Base-by-base conservation (phyloP, 2,797 vertebrate genomes). In the Alectoris magna region DNA sequence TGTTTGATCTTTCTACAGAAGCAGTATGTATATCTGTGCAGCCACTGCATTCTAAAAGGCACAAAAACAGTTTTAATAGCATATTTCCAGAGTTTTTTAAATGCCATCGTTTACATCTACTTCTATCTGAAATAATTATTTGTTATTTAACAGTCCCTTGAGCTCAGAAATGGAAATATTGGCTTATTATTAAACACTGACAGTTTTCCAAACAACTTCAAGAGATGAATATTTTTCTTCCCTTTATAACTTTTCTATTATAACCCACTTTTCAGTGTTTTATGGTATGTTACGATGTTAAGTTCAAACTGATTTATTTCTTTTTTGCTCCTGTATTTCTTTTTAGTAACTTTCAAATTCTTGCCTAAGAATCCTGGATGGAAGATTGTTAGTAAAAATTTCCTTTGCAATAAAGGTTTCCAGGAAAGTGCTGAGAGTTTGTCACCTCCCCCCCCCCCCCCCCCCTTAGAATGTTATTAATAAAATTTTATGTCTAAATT, bases 121-220 rank as follows among this genome's bases (percentile, higher is more conserved):
- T 93, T 90, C 59, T 86, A 13, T 9, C 49, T 85, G 59, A 86
- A 95, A 95, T 96, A 97, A 97, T 93, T 93, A 53, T 56, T 94
- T 93, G 66, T 93, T 96, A 78, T 88, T 97, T 97, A 96, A 93
- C 76, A 95, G 56, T 53, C 51, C 4, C 80, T 92, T 87, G 60
- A 67, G 76, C 48, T 91, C 74, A 91, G 73, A 95, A 95, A 85
- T 74, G 80, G 88, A 96, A 97, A 93, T 95, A 95, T n/a, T 95
- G 74, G 49, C 69, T 97, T 97, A 91, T 34, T 77, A 16, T 58
- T 96, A 91, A 80, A 90, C 73, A 81, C 18, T 82, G 87, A 88
- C 48, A 58, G 36, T 86, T 96, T 93, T 76, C 82, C 74, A 91
- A 83, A 39, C 38, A 39, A 93, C 43, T 88, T 93, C n/a, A 87